Base-by-base conservation (phyloP, 2,888 invertebrate species). In the Brachycybe producta region DNA sequence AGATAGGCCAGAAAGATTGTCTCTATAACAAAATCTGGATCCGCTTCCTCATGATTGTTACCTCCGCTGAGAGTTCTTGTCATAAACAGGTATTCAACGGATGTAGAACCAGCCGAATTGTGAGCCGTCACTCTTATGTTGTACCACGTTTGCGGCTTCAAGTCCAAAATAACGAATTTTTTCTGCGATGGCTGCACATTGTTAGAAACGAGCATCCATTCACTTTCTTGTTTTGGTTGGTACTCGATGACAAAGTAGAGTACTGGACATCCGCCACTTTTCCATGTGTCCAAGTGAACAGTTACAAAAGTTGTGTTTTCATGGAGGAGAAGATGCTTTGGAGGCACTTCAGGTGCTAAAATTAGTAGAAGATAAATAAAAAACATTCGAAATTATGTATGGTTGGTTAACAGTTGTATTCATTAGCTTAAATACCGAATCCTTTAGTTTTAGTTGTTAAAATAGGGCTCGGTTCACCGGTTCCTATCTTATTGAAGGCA, bases 251-350 rank as follows among this genome's bases (percentile, higher is more conserved):
- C 90, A 66, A 91, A 94, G 66, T 90, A 87, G 56, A 84, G 77
- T 84, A 95, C 91, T 17, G 90, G 86, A 65, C 94, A 95, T 53
- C 92, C 91, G 51, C 91, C 90, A 66, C 88, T 88, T 53, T 84
- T 82, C 94, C 94, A 95, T 55, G 90, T 83, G 62, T 80, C 84
- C 58, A 95, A 76, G 64, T 90, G 90, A 56, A 95, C 74, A 2
- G 86, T 86, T 45, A 92, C 86, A 58, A 17, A 51, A 21, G 50
- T 51, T 23, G 53, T 47, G 27, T 53, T 53, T 43, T 47, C 51
- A 28, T 42, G 41, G 5, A 53, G 17, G 11, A 53, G 26, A 26
- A 42, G 27, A 11, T 51, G 27, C 30, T 30, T 47, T 5, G 51
- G 34, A 28, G 53, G 53, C 19, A 53, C 17, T 47, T 53, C 53